phyloP scores from a whole-genome alignment of 1,140 invertebrate species.

The Telenomus remus region DNA sequence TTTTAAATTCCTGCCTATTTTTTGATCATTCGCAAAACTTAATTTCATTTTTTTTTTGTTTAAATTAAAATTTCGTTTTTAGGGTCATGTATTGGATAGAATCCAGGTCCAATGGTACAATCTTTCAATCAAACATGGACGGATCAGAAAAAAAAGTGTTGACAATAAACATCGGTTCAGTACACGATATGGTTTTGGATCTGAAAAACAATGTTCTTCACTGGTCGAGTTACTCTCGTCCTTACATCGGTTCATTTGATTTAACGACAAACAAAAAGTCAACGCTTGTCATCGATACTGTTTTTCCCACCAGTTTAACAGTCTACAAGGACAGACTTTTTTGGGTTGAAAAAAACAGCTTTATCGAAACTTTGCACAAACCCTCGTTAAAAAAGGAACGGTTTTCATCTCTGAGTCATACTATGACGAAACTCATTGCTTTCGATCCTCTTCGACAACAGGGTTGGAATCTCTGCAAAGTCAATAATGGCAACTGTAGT shows the following conservation, averaged over 20 bases:
- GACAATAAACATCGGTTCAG: background rate
- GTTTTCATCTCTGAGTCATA: background rate
- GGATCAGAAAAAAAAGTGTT: slow-evolving; percentile 3
- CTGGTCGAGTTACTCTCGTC: background rate
- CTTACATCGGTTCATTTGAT: slow-evolving; percentile 1
- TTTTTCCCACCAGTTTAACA: background rate
- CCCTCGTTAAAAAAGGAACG: background rate
- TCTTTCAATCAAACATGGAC: slow-evolving; percentile 6
- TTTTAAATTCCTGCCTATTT: too few species aligned
- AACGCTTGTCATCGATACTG: background rate
- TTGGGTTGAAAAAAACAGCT: background rate
- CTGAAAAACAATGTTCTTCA: slow-evolving; percentile 5
- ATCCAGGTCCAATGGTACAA: background rate
- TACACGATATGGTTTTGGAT: slow-evolving; percentile 12
- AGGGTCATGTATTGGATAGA: slow-evolving; percentile 23
- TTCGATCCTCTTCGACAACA: background rate
- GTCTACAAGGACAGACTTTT: slow-evolving; percentile 2
- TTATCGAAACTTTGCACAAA: background rate
- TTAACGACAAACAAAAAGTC: slow-evolving; percentile 12
- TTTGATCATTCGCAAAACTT: background rate
- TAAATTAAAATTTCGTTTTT: slow-evolving; percentile 4
- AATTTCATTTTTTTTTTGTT: background rate
- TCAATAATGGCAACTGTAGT: slow-evolving; percentile 8
- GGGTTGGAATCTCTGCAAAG: slow-evolving; percentile 3
- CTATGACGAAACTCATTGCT: background rate